Evolutionary conservation across 2,888 invertebrate species (phyloP), one percentile per base, ranked within the genome.

Genomic region (Orthonevra nobilis): DNA sequence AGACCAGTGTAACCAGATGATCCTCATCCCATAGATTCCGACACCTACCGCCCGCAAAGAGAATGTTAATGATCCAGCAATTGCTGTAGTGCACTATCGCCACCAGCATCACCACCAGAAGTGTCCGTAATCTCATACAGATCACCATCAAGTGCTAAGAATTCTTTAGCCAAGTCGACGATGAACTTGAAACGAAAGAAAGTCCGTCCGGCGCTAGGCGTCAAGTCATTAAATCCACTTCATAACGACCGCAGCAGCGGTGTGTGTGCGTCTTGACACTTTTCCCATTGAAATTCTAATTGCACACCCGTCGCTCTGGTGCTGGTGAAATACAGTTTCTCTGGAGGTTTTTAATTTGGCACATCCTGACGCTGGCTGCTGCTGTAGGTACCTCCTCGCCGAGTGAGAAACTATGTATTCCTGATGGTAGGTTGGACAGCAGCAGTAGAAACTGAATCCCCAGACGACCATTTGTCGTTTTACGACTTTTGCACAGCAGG

Each of bases 401-500:
- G 38, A 32, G 48, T 64, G 60, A 46, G 69, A 48, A 61, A 54
- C 69, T 61, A 75, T n/a, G n/a, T n/a, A n/a, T 70, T 38, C 44
- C 63, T 38, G 26, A 20, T 23, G 20, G 72, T 20, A 40, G 26
- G 52, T 34, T 20, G 46, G 19, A 50, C 34, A 64, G 54, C 28
- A 60, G 38, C 56, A 44, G 52, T 34, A 46, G 66, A 66, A 79
- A 73, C 54, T 36, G 36, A 68, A 73, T 61, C 61, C 30, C 50
- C 56, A 64, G 72, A 70, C 77, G 38, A 60, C 66, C 48, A 79
- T 52, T 79, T 79, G 79, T 79, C 46, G 79, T 68, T 79, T 79
- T 28, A 79, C 79, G 79, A 79, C 73, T 79, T 79, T 73, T 54
- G 73, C 79, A 79, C 79, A 79, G 79, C 79, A 61, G 73, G 79